Evolutionary conservation across 2,888 invertebrate species (phyloP).

Genomic region (Argyresthia albistria): DNA sequence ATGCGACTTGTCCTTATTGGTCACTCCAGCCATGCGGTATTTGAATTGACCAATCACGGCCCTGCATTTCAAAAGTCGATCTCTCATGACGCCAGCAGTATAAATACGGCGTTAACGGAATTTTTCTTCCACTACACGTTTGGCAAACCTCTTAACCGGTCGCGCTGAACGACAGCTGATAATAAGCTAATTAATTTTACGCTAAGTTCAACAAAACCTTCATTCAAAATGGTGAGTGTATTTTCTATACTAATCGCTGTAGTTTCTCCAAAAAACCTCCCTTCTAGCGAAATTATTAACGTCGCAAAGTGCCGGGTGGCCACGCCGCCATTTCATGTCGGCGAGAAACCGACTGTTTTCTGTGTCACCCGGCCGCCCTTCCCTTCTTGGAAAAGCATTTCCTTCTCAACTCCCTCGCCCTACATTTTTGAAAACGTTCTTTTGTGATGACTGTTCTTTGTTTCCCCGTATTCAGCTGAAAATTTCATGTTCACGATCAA

Average conservation of each 20-base stretch:
- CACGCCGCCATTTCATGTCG: conserved; percentile 59
- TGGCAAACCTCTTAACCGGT: conserved; percentile 80
- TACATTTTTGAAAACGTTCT: neutral
- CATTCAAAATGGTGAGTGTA: conserved; percentile 64
- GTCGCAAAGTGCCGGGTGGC: conserved; percentile 31
- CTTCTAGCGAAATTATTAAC: conserved; percentile 7
- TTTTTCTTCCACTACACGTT: conserved; percentile 73
- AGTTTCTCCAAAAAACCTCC: conserved; percentile 9
- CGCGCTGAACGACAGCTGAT: conserved; percentile 71
- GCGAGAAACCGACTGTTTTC: conserved; percentile 21
- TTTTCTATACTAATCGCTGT: conserved; percentile 13
- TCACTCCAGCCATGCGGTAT: conserved; percentile 55
- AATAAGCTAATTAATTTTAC: conserved; percentile 58
- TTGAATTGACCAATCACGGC: conserved; percentile 56
- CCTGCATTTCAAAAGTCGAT: conserved; percentile 54
- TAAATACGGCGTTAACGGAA: conserved; percentile 68
- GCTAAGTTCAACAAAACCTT: conserved; percentile 58
- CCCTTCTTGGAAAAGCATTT: conserved; percentile 2
- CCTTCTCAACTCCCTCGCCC: neutral
- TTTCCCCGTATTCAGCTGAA: neutral
- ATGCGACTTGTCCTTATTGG: conserved; percentile 54
- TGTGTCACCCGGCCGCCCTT: conserved; percentile 9
- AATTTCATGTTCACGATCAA: conserved; percentile 12
- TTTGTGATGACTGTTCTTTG: neutral
- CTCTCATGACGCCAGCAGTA: conserved; percentile 59